These are phyloP conservation scores for Sturmia bella DNA, from an alignment of 2,888 invertebrate genomes.

Conservation along the genomic window DNA sequence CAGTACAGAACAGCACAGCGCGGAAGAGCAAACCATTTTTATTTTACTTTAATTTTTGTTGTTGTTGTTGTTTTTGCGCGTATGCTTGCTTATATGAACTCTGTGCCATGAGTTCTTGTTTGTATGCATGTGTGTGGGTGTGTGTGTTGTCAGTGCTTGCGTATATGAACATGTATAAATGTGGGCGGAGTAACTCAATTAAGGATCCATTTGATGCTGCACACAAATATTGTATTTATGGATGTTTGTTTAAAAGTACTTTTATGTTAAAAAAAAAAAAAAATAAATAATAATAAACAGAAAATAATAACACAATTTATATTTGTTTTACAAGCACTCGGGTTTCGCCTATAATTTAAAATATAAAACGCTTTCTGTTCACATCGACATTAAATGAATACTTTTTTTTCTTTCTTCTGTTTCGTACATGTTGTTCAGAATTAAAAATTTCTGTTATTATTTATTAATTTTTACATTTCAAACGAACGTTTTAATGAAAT, in stretches of 20 bases:
- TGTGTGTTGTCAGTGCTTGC: conserved; percentile 50
- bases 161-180: conserved; percentile 58
- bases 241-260: conserved; percentile 59
- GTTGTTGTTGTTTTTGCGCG: conserved; percentile 45
- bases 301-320: conserved; percentile 40
- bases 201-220: conserved; percentile 82
- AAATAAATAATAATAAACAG: conserved; percentile 29
- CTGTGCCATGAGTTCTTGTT: neutral
- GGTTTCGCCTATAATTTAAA: conserved; percentile 52
- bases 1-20: conserved; percentile 37
- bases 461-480: conserved; percentile 60
- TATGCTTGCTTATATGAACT: conserved; percentile 44
- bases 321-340: conserved; percentile 65
- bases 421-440: conserved; percentile 39
- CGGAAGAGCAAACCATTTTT: conserved; percentile 59
- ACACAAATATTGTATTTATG: conserved; percentile 72
- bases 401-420: conserved; percentile 5
- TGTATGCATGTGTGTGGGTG: conserved; percentile 18
- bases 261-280: conserved; percentile 58
- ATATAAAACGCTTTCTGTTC: conserved; percentile 48
- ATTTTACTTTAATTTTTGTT: conserved; percentile 63
- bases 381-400: conserved; percentile 56
- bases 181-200: conserved; percentile 82
- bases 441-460: conserved; percentile 57
- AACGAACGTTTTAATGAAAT: conserved; percentile 58